A percentile compares a stretch with the other conserved stretches of the same genome.
These are phyloP conservation scores for Caenorhabditis sp. DNA, from an alignment of 2,888 invertebrate species.

Conservation along the genomic window DNA sequence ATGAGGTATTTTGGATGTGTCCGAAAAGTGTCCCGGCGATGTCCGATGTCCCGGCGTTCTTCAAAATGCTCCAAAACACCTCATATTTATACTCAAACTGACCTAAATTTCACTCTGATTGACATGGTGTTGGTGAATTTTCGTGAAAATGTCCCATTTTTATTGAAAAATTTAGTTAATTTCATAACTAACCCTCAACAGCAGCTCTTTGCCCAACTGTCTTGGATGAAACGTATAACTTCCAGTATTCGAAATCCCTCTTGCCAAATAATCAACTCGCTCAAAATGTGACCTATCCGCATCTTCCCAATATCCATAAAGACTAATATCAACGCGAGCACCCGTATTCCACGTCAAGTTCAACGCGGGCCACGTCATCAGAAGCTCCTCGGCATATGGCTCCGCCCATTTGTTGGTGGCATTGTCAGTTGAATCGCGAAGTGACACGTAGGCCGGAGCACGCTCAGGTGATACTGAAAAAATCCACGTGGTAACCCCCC, in stretches of 20 bases:
- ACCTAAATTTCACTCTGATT: no score
- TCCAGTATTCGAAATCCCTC: slow-evolving; percentile 58
- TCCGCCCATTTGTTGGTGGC: slow-evolving; percentile 57
- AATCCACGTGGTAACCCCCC: not conserved
- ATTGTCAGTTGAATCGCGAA: slow-evolving; percentile 58
- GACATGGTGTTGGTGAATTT: no score
- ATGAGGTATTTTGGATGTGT: no score
- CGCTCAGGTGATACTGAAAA: slow-evolving; percentile 55
- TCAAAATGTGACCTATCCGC: slow-evolving; percentile 56
- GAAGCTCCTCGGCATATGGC: slow-evolving; percentile 53
- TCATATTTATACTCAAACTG: no score
- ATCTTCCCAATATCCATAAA: slow-evolving; percentile 70
- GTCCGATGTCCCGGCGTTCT: no score
- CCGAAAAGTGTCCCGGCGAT: no score
- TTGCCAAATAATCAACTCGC: slow-evolving; percentile 55
- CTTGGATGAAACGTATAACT: slow-evolving; percentile 55
- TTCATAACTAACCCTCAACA: slow-evolving; percentile 35
- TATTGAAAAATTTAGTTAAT: no score
- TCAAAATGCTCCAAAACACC: no score
- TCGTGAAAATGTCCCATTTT: no score
- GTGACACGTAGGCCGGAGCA: slow-evolving; percentile 51
- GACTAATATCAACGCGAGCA: slow-evolving; percentile 63
- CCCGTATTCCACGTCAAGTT: slow-evolving; percentile 67
- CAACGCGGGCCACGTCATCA: slow-evolving; percentile 55
- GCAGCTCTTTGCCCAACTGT: slow-evolving; percentile 41